These are phyloP conservation scores for Parasteatoda lunata DNA, from an alignment of 2,888 invertebrate species.

Conservation along the genomic window DNA sequence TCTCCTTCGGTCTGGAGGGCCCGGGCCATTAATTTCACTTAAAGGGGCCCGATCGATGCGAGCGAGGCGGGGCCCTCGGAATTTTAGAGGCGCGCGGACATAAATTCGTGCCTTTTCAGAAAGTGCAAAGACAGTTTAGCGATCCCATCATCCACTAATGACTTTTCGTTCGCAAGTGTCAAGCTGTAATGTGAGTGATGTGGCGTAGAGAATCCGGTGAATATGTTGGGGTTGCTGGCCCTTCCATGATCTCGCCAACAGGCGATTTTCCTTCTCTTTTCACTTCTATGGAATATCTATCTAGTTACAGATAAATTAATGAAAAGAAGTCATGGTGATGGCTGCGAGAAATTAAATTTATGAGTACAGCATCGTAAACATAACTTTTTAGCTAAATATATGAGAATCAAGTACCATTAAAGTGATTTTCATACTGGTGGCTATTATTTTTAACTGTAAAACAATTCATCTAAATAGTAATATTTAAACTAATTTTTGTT, in stretches of 20 bases:
- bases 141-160: slow-evolving; percentile 67
- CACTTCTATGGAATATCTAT: background rate
- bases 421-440: too few relatives aligned
- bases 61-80: slow-evolving; percentile 24
- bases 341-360: too few relatives aligned
- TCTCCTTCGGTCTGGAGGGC: slow-evolving; percentile 23
- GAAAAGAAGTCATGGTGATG: too few relatives aligned
- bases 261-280: slow-evolving; percentile 6
- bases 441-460: too few relatives aligned
- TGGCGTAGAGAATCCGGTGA: slow-evolving; percentile 60
- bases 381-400: too few relatives aligned
- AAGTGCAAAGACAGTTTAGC: slow-evolving; percentile 68
- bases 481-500: too few relatives aligned
- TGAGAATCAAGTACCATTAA: too few relatives aligned
- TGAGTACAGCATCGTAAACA: too few relatives aligned
- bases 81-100: slow-evolving; percentile 66
- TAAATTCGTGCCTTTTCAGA: slow-evolving; percentile 63
- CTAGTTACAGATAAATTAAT: too few relatives aligned
- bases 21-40: slow-evolving; percentile 67
- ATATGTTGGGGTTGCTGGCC: slow-evolving; percentile 10
- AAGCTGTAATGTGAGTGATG: slow-evolving; percentile 67
- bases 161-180: slow-evolving; percentile 67
- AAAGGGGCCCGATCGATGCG: slow-evolving; percentile 45
- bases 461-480: too few relatives aligned
- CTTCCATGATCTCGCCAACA: slow-evolving; percentile 9